A percentile compares a stretch with the other conserved stretches of the same genome.
Evolutionary conservation across 2,888 invertebrate species (phyloP).

Genomic region (Hydrotaea diabolus): DNA sequence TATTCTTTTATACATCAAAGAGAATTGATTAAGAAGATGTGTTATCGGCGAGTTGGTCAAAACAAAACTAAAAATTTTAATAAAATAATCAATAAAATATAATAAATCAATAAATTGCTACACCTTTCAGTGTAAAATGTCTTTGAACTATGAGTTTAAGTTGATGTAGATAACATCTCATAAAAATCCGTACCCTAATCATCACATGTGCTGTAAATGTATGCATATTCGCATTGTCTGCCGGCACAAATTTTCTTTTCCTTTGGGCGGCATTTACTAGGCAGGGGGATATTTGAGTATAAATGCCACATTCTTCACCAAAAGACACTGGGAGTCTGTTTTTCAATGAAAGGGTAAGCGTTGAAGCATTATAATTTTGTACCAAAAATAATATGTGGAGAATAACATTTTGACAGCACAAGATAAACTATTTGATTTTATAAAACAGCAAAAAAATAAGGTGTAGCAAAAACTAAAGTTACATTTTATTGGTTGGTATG

Average conservation of each 20-base stretch:
- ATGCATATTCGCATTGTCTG: not conserved
- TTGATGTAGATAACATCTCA: not conserved
- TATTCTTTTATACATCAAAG: too few relatives aligned
- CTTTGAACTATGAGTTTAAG: too few relatives aligned
- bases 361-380: constrained; percentile 73
- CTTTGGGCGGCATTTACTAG: constrained; percentile 6
- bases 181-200: not conserved
- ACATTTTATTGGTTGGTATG: too few relatives aligned
- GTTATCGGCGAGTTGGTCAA: too few relatives aligned
- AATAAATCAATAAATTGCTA: too few relatives aligned
- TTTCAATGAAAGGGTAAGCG: constrained; percentile 65
- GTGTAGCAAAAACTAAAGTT: too few relatives aligned
- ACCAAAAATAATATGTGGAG: constrained; percentile 59
- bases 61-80: too few relatives aligned
- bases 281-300: not conserved
- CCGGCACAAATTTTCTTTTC: constrained; percentile 38
- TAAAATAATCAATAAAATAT: too few relatives aligned
- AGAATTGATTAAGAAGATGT: too few relatives aligned
- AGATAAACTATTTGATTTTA: constrained; percentile 61
- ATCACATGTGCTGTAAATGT: too few relatives aligned
- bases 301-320: not conserved
- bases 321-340: not conserved
- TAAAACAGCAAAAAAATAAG: not conserved
- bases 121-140: too few relatives aligned
- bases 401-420: constrained; percentile 72